Evolutionary conservation across 2,113 vertebrate species (phyloP), one percentile per base, ranked within the genome.

Genomic region (Gobio gobio): DNA sequence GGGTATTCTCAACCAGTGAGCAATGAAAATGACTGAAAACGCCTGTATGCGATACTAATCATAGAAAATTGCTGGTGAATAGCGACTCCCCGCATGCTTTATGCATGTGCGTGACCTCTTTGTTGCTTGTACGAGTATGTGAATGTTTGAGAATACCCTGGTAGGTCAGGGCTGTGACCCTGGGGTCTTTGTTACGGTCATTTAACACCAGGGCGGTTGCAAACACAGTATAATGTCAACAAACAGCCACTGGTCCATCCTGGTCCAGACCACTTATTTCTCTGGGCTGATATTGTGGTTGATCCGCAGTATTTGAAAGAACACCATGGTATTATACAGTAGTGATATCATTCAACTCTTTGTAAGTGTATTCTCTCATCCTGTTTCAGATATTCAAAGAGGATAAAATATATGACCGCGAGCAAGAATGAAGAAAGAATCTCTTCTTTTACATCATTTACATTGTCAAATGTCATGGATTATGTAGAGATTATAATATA

Each of bases 331-430:
- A n/a, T 22, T 43, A 43, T 70, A 10, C 5, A 6, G 9, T 24
- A 5, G 40, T 45, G 22, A 72, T 70, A 3, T 22, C 16, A 43
- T 72, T 5, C 1, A 45, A 24, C 36, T n/a, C 4, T n/a, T 3
- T 45, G 40, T 75, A 10, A 76, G 45, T 76, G 47, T 56, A 54
- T 70, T 70, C 20, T 56, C 33, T 70, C 40, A 51, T 51, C 26
- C 22, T 7, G 24, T 83, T 83, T 72, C 49, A 83, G 80, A 22
- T 24, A 10, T 82, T 51, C 14, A 64, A 68, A 51, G 16, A 10
- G 10, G 18, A 68, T 58, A n/a, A 82, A 45, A 22, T 72, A 56
- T 26, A 56, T 26, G 29, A 58, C 79, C 16, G 66, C 49, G 0
- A 49, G 2, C 61, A 51, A 81, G 61, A 68, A 22, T 66, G 61